phyloP scores from a whole-genome alignment of 2,797 vertebrate genomes.

The Diplodus sargus region DNA sequence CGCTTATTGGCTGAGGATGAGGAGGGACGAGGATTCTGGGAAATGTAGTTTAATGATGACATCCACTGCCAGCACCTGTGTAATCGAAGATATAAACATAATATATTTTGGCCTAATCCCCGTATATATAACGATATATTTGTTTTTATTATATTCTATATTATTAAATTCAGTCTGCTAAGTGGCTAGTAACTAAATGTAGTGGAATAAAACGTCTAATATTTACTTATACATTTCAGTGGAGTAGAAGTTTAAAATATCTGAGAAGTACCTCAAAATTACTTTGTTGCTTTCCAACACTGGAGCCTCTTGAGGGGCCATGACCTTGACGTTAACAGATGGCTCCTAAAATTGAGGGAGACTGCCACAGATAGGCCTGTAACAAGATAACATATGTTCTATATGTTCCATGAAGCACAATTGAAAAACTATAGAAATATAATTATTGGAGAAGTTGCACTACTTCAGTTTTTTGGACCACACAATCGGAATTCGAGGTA shows the following conservation, averaged over 20 bases:
- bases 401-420: background rate
- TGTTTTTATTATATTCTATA: too few relatives aligned
- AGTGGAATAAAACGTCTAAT: too few relatives aligned
- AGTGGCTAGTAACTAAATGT: too few relatives aligned
- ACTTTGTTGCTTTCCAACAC: too few relatives aligned
- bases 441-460: background rate
- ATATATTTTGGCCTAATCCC: too few relatives aligned
- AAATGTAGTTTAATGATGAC: constrained; percentile 52
- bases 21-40: constrained; percentile 53
- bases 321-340: background rate
- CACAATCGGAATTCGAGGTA: background rate
- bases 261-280: too few relatives aligned
- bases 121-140: too few relatives aligned
- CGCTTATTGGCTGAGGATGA: constrained; percentile 57
- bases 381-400: background rate
- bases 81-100: background rate
- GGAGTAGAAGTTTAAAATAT: too few relatives aligned
- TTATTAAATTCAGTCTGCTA: too few relatives aligned
- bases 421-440: background rate
- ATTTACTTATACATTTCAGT: too few relatives aligned
- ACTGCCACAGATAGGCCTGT: background rate
- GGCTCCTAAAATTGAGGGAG: background rate
- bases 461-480: background rate
- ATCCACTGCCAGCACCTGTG: rapidly evolving
- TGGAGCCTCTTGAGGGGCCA: background rate